phyloP scores from a whole-genome alignment of 2,888 invertebrate species.

The Cotesia congregata region DNA sequence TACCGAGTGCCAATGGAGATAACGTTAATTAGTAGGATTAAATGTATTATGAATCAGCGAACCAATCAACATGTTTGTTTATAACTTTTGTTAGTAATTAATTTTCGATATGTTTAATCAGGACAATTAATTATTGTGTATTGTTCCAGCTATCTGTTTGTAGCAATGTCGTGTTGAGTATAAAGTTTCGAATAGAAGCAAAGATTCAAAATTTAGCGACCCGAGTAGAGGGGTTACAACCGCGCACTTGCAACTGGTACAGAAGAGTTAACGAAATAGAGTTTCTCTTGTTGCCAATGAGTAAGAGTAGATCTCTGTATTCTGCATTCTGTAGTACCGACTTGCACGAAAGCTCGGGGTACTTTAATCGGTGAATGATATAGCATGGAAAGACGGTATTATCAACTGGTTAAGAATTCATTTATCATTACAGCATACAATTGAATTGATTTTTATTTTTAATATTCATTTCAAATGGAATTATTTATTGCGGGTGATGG shows the following conservation, averaged over 20 bases:
- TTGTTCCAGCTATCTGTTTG: neutral
- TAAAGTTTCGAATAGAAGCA: neutral
- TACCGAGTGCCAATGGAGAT: constrained; percentile 34
- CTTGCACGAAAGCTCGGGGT: constrained; percentile 10
- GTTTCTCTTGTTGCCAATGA: constrained; percentile 25
- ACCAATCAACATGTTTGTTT: constrained; percentile 12
- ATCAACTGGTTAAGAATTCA: neutral
- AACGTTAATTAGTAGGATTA: constrained; percentile 46
- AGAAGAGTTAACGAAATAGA: constrained; percentile 1
- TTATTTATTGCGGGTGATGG: no score
- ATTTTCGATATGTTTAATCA: constrained; percentile 5
- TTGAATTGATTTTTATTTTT: no score
- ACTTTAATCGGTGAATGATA: constrained; percentile 10
- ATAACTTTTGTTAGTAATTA: constrained; percentile 34
- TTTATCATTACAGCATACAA: constrained; percentile 31
- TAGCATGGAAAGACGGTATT: constrained; percentile 13
- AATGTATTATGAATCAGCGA: constrained; percentile 6
- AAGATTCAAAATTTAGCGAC: neutral
- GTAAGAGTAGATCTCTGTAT: constrained; percentile 11
- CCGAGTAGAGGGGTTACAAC: neutral
- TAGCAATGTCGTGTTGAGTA: neutral
- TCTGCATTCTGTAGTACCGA: constrained; percentile 26
- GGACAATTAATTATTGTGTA: neutral
- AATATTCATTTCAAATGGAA: no score
- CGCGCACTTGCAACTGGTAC: constrained; percentile 15